Evolutionary conservation across 2,797 vertebrate genomes (phyloP), one percentile per base, ranked within the genome.

Genomic region (Eremophila alpestris): DNA sequence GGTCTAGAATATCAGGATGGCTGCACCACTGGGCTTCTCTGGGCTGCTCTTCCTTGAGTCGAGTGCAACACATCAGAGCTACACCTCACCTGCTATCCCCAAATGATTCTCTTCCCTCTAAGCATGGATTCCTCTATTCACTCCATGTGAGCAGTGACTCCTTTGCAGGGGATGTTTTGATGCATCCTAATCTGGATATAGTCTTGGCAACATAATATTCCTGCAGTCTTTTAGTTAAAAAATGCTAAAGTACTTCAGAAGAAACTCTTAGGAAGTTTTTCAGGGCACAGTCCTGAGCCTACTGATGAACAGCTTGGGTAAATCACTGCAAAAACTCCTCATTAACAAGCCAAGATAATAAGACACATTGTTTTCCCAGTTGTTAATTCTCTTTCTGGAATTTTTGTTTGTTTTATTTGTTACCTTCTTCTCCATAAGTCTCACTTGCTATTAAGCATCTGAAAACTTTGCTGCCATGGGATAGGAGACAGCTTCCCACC

Each of bases 401-500:
- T 4, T 58, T 69, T 51, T 16, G 23, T 34, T 74, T 55, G 8
- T 30, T 64, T 65, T 34, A 7, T 49, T 64, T 58, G 9, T 29
- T 21, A 4, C 3, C 14, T 67, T 30, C 36, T 76, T 21, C 59
- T 87, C 10, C 5, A 0, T 22, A 87, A 67, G 16, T 49, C 30
- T 80, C 43, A 32, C n/a, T 80, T 56, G 56, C 52, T 90, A 17
- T 83, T 63, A 73, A 95, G 32, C 59, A 77, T 36, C 38, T 77
- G 76, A 60, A 94, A 93, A 88, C 4, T 5, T 36, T 93, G 82
- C 93, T 97, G 16, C 51, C 55, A 11, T 55, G 73, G 83, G 48
- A 79, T 11, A 58, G 91, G 45, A 94, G 74, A 54, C 55, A 85
- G 56, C 54, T 93, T 96, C 79, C 74, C 90, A 79, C 85, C 58